Conservation (phyloP, 2,113 vertebrate genomes). For the Lota lota region DNA sequence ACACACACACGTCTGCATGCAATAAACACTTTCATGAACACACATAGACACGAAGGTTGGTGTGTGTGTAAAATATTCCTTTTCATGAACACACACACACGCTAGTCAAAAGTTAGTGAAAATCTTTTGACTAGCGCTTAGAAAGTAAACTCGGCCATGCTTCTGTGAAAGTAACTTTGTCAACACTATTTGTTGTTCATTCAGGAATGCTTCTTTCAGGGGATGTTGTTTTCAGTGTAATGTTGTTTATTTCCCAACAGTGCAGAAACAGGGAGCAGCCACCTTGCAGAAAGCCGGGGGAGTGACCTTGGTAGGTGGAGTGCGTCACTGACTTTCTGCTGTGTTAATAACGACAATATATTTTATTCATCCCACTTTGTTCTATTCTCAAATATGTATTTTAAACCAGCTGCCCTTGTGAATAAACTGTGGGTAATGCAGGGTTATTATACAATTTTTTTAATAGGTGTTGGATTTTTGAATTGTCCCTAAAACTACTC, state of each 20-base stretch:
- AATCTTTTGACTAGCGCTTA: too few species aligned
- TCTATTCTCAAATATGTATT: too few species aligned
- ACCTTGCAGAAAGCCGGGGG: conserved; percentile 75
- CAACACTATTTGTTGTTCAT: background rate
- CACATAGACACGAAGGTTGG: background rate
- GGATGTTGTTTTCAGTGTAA: background rate
- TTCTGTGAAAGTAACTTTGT: background rate
- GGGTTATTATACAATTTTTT: too few species aligned
- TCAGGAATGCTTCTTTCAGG: background rate
- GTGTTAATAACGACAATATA: background rate
- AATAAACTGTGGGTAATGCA: too few species aligned
- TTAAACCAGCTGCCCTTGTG: too few species aligned
- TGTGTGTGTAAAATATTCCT: too few species aligned
- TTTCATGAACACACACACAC: too few species aligned
- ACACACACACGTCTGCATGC: conserved; percentile 1
- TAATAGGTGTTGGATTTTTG: too few species aligned
- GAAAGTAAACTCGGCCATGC: too few species aligned
- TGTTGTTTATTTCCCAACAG: conserved; percentile 71
- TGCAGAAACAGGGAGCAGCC: conserved; percentile 78
- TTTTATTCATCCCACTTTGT: background rate
- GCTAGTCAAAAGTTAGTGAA: too few species aligned
- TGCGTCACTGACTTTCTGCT: background rate
- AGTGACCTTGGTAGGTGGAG: conserved; percentile 82
- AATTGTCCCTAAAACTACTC: too few species aligned
- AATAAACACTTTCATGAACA: background rate